Evolutionary conservation across 2,113 vertebrate species (phyloP).

Genomic region (Heterotis niloticus): DNA sequence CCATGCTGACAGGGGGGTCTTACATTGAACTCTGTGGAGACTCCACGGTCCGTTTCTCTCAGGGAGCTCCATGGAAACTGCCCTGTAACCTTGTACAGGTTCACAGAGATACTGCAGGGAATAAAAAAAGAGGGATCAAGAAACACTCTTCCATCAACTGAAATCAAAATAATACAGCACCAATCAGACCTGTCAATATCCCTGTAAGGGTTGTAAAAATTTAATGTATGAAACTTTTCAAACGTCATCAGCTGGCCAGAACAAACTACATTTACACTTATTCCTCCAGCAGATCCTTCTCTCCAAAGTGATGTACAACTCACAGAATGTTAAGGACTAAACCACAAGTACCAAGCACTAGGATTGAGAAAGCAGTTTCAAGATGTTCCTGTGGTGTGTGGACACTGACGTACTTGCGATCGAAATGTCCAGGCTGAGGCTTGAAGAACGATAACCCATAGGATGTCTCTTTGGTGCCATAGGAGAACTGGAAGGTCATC

Average conservation of each 20-base stretch:
- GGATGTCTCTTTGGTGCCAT: constrained; percentile 95
- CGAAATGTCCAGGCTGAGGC: constrained; percentile 83
- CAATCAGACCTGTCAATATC: neutral
- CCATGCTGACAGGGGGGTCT: constrained; percentile 37
- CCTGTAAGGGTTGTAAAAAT: neutral
- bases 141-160: neutral
- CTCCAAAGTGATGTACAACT: no score
- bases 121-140: neutral
- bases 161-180: neutral
- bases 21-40: constrained; percentile 85
- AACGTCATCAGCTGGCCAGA: neutral
- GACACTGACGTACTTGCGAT: constrained; percentile 78
- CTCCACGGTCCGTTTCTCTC: constrained; percentile 87
- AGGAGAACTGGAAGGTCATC: constrained; percentile 95
- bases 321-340: neutral
- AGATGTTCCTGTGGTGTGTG: neutral
- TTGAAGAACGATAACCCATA: constrained; percentile 95
- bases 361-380: neutral
- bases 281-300: no score
- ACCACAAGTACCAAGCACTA: neutral
- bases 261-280: no score
- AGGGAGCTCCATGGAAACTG: constrained; percentile 98
- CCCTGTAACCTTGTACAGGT: constrained; percentile 90
- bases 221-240: neutral
- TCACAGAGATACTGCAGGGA: constrained; percentile 78